Evolutionary conservation across 2,113 vertebrate genomes (phyloP), one percentile per base, ranked within the genome.

Genomic region (Philantomba maxwellii): DNA sequence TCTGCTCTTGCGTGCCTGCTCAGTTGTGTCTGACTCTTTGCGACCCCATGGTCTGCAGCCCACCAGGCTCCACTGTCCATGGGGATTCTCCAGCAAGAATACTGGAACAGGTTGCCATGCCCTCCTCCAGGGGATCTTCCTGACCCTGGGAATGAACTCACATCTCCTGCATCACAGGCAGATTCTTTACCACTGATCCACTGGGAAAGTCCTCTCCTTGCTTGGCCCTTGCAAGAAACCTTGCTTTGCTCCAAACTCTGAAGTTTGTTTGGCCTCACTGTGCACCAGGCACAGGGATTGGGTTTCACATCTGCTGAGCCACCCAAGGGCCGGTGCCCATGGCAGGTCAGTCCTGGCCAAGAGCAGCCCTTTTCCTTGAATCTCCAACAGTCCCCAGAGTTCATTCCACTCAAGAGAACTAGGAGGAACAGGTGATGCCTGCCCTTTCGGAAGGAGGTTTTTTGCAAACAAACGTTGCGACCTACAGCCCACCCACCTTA

Each of bases 301-400:
- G 28, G 77, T 80, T 51, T 80, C 47, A 80, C 45, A 21, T 80
- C 47, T 80, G 45, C 28, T 51, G 77, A 80, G 47, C 77, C 77
- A 51, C 26, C 28, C 16, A 49, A 80, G 77, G 45, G 77, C 17
- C 2, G 0, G 45, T 33, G 45, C 45, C 77, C 1, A 0, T 19
- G 28, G 28, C 77, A 80, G 15, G 9, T 33, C 9, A 2, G 28
- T 17, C 45, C 77, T 33, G 9, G 45, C 28, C 16, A 33, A 80
- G 5, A 30, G 77, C 9, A 80, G 28, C 45, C 77, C 28, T 80
- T 49, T 33, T 51, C 77, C 28, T 11, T 33, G 9, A 80, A 17
- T 33, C 28, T 17, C 45, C 28, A 80, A 80, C 77, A 21, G 28
- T 11, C 28, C 16, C 45, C 77, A 33, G 45, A 80, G 77, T 15